Percentiles rank a stretch among this genome's conserved stretches.
Evolutionary conservation across 1,140 invertebrate genomes (phyloP).

Genomic region (Drosophila kepulauana): DNA sequence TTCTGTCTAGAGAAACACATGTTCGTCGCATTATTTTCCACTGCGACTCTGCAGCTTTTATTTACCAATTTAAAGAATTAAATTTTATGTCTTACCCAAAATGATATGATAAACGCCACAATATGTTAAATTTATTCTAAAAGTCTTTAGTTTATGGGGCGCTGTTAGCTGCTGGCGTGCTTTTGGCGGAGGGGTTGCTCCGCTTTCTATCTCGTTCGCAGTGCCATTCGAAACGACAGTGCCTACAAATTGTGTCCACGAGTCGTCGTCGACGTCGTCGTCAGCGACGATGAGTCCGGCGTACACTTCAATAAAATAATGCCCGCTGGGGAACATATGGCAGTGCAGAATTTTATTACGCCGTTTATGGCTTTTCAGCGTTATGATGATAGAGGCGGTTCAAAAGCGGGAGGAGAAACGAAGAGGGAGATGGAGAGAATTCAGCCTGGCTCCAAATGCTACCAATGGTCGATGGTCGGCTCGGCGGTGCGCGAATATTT

Average conservation of each 20-base stretch:
- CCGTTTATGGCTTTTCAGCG: slow-evolving; percentile 81
- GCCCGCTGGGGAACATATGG: slow-evolving; percentile 82
- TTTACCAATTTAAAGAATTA: slow-evolving; percentile 74
- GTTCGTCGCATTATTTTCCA: slow-evolving; percentile 9
- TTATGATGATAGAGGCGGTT: slow-evolving; percentile 63
- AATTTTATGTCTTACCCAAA: slow-evolving; percentile 58
- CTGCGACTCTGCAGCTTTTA: slow-evolving; percentile 37
- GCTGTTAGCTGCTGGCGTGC: neutral
- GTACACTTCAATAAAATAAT: slow-evolving; percentile 76
- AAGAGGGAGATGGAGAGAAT: neutral
- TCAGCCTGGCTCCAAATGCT: neutral
- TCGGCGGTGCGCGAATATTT: slow-evolving; percentile 75
- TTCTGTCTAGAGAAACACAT: neutral
- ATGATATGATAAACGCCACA: slow-evolving; percentile 78
- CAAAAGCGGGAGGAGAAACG: neutral
- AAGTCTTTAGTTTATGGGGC: slow-evolving; percentile 80
- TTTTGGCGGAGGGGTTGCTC: slow-evolving; percentile 6
- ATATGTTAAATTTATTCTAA: slow-evolving; percentile 78
- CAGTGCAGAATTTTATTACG: slow-evolving; percentile 82
- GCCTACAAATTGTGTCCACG: slow-evolving; percentile 71
- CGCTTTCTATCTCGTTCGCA: neutral
- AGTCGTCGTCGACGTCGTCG: slow-evolving; percentile 3
- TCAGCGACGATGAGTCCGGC: slow-evolving; percentile 19
- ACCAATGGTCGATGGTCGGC: slow-evolving; percentile 18
- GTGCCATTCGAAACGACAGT: slow-evolving; percentile 8